Base-by-base conservation (phyloP, 2,888 invertebrate species). In the Protodeltote pygarga region DNA sequence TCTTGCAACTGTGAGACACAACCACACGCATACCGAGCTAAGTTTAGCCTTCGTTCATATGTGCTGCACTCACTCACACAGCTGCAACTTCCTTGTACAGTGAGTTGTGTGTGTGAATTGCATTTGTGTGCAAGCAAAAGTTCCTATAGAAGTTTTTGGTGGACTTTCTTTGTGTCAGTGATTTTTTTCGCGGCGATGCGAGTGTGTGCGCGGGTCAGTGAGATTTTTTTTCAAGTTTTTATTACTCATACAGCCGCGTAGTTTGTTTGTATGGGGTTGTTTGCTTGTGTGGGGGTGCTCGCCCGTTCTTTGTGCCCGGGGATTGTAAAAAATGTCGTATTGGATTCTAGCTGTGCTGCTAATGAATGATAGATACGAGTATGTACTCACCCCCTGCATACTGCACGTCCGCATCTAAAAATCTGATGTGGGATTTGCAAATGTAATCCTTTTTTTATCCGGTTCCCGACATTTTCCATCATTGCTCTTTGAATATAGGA, bases 271-370 rank as follows among this genome's bases (percentile, higher is more conserved):
- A 83, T 70, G 77, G 69, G 58, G 59, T 65, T 72, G 73, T 74
- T 65, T 70, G 78, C 44, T 54, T 74, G 82, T 83, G 86, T 83
- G 83, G 72, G 80, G 79, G 78, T 77, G 84, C 79, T 77, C 83
- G 84, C 84, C 79, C 83, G 89, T 80, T 87, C 92, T 92, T 91
- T 91, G 91, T 92, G 89, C 90, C 82, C 71, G 79, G 87, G 87
- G 86, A 86, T 89, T 89, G 89, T 89, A 90, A 90, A 92, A 92
- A 92, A 90, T 90, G 90, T 91, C 92, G 89, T 92, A 91, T 92
- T 91, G 89, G 91, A 90, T 90, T 90, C 89, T 87, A 85, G 89
- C 85, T 83, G 81, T 81, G 83, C 90, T 82, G 83, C 90, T 91
- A 92, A 92, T 91, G 92, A 92, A 91, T 91, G 92, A 91, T 92